These are phyloP conservation scores for Anodontia alba DNA, from an alignment of 2,888 invertebrate genomes.

Conservation along the genomic window DNA sequence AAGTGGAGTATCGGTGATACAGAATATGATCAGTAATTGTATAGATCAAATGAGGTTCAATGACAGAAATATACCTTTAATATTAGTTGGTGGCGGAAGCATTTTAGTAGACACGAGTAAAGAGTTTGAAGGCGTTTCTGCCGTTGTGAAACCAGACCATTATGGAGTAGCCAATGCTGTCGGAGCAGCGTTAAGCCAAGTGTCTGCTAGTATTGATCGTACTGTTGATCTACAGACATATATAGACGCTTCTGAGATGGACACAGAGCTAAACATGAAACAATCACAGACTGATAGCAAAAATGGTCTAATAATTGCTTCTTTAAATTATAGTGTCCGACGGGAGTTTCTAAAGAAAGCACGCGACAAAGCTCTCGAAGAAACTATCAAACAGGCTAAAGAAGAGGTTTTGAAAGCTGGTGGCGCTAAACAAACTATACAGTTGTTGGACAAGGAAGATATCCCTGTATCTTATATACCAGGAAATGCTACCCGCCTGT, in stretches of 20 bases:
- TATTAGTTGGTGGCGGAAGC: conserved; percentile 82
- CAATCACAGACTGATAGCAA: background rate
- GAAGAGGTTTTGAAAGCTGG: conserved; percentile 49
- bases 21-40: conserved; percentile 68
- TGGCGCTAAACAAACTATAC: conserved; percentile 56
- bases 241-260: conserved; percentile 49
- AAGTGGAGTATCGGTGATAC: conserved; percentile 66
- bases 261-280: background rate
- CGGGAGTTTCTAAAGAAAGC: conserved; percentile 64
- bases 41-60: conserved; percentile 78
- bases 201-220: conserved; percentile 73
- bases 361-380: conserved; percentile 54
- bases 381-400: conserved; percentile 41
- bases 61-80: conserved; percentile 69
- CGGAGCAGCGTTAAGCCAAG: conserved; percentile 82
- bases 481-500: conserved; percentile 77
- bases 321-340: conserved; percentile 37
- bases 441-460: conserved; percentile 70
- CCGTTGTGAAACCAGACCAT: conserved; percentile 65
- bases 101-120: conserved; percentile 70
- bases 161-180: conserved; percentile 82
- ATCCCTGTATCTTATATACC: conserved; percentile 79
- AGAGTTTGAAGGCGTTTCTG: conserved; percentile 62
- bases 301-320: background rate
- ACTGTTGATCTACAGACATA: conserved; percentile 68